Evolutionary conservation across 1,140 invertebrate species (phyloP).

Genomic region (Drosophila kikkawai): DNA sequence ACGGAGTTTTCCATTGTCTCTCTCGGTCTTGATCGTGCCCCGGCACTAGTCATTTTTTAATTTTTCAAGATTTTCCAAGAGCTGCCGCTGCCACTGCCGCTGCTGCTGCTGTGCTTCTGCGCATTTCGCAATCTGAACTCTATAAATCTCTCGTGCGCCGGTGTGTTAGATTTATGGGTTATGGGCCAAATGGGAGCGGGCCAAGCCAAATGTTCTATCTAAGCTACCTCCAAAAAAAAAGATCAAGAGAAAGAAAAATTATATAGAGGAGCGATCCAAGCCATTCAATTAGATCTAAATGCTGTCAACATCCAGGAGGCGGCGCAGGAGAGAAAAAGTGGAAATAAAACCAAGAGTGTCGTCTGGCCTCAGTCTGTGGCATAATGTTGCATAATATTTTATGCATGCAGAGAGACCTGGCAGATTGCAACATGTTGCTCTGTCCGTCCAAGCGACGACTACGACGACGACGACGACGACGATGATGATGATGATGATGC

Average conservation of each 20-base stretch:
- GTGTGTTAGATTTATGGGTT: constrained; percentile 71
- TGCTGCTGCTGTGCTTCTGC: constrained; percentile 30
- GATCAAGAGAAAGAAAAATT: constrained; percentile 4
- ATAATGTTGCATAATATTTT: constrained; percentile 79
- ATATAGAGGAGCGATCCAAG: constrained; percentile 24
- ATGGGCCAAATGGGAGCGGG: constrained; percentile 64
- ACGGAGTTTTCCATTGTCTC: constrained; percentile 60
- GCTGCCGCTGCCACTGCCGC: neutral
- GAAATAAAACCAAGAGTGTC: constrained; percentile 52
- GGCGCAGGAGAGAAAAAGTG: constrained; percentile 21
- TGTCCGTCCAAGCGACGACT: constrained; percentile 1
- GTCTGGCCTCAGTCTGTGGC: constrained; percentile 71
- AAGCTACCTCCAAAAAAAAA: neutral
- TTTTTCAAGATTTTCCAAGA: constrained; percentile 68
- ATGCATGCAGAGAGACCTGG: constrained; percentile 81
- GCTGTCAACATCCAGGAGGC: constrained; percentile 69
- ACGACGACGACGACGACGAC: constrained; percentile 6
- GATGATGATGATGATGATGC: constrained; percentile 75
- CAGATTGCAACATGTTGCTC: constrained; percentile 78
- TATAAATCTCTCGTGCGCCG: constrained; percentile 54
- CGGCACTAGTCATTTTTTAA: constrained; percentile 79
- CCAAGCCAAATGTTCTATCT: constrained; percentile 55
- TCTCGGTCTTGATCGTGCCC: constrained; percentile 79
- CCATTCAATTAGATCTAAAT: constrained; percentile 81
- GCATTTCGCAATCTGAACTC: constrained; percentile 73